These are phyloP conservation scores for Piaya cayana DNA, from an alignment of 2,113 vertebrate species.

Conservation along the genomic window DNA sequence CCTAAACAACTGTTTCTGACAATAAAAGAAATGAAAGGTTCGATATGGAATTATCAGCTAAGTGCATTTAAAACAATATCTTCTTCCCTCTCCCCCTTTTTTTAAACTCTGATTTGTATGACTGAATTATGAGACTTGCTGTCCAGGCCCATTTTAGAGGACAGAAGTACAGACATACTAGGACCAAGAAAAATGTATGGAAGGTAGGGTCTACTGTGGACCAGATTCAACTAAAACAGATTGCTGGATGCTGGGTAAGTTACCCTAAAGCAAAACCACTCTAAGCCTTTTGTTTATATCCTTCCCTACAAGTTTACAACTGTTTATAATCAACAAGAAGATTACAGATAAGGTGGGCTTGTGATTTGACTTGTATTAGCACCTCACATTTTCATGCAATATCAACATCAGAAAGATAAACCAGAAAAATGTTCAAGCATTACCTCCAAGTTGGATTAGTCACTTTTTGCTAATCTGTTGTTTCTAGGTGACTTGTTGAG, in stretches of 20 bases:
- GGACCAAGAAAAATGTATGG: neutral
- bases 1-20: neutral
- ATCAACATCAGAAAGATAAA: neutral
- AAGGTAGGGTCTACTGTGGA: neutral
- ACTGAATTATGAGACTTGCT: neutral
- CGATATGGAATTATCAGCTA: neutral
- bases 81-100: fast-evolving
- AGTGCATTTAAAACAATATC: neutral
- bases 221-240: neutral
- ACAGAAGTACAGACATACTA: neutral
- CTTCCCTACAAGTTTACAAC: neutral
- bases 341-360: slow-evolving; percentile 1
- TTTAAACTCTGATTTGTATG: neutral
- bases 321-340: slow-evolving; percentile 29
- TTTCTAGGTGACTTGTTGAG: neutral
- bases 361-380: slow-evolving; percentile 23
- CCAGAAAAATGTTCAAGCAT: neutral
- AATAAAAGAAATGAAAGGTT: neutral
- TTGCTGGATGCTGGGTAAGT: neutral
- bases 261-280: slow-evolving; percentile 3
- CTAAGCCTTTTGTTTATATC: slow-evolving; percentile 16
- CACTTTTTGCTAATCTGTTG: neutral
- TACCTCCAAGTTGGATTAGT: neutral
- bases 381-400: slow-evolving; percentile 8
- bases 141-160: neutral